phyloP scores from a whole-genome alignment of 2,888 invertebrate genomes.

The Hemithea aestivaria region DNA sequence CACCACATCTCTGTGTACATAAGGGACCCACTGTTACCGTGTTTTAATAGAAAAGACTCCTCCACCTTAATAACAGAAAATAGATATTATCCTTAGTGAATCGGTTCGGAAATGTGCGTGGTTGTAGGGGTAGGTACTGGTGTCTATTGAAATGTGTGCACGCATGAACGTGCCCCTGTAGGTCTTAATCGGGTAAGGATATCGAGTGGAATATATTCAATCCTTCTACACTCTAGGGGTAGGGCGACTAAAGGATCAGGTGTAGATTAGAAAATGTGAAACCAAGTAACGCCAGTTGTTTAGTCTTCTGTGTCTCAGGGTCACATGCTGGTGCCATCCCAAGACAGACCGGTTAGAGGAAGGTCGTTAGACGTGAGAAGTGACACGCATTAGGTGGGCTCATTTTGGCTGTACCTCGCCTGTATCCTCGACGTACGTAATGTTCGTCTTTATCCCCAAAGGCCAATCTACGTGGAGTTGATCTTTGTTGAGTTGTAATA shows the following conservation, averaged over 20 bases:
- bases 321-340: constrained; percentile 76
- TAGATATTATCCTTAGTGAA: constrained; percentile 46
- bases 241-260: constrained; percentile 44
- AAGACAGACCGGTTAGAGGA: constrained; percentile 76
- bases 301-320: constrained; percentile 60
- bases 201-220: constrained; percentile 22
- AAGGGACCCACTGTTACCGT: constrained; percentile 55
- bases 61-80: constrained; percentile 72
- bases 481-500: constrained; percentile 99
- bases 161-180: constrained; percentile 24
- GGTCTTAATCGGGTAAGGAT: constrained; percentile 18
- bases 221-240: constrained; percentile 30
- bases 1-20: constrained; percentile 60
- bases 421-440: constrained; percentile 95
- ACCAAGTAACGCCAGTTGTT: constrained; percentile 59
- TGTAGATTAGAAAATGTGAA: constrained; percentile 55
- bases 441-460: constrained; percentile 95
- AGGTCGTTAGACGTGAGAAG: constrained; percentile 76
- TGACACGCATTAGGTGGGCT: constrained; percentile 67
- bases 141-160: constrained; percentile 10
- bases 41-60: constrained; percentile 70
- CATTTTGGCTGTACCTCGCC: constrained; percentile 87
- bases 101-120: constrained; percentile 51
- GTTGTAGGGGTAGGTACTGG: constrained; percentile 27
- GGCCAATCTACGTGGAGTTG: constrained; percentile 99